Percentiles rank a stretch among this genome's conserved stretches.
phyloP scores from a whole-genome alignment of 2,113 vertebrate genomes.

The Myanophis thanlyinensis region DNA sequence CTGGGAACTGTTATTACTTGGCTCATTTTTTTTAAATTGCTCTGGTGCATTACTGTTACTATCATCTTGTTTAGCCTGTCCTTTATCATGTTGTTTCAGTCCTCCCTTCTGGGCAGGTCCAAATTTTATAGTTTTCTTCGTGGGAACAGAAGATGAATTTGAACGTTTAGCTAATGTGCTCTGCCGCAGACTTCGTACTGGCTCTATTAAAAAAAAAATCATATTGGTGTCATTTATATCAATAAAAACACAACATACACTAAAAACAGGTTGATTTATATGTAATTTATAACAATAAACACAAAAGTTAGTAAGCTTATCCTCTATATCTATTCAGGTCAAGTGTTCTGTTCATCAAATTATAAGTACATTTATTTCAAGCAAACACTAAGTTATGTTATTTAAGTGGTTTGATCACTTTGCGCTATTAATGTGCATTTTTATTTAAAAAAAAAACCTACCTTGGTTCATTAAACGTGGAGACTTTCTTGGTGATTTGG shows the following conservation, averaged over 20 bases:
- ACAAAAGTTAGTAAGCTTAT: not conserved
- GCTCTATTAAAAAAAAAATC: conserved; percentile 62
- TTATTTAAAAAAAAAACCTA: conserved; percentile 50
- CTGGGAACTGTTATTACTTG: conserved; percentile 56
- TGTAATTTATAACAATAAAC: not conserved
- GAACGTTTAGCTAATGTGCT: conserved; percentile 77
- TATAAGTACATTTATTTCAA: not conserved
- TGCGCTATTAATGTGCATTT: not conserved
- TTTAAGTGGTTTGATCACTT: not conserved
- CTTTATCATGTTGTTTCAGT: conserved; percentile 66
- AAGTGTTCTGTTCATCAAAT: not conserved
- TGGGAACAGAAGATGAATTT: conserved; percentile 57
- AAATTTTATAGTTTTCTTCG: conserved; percentile 72
- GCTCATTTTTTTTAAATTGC: conserved; percentile 63
- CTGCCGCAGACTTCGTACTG: conserved; percentile 75
- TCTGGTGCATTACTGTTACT: conserved; percentile 53
- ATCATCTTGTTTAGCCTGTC: conserved; percentile 72
- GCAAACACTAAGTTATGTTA: not conserved
- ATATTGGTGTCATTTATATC: conserved; percentile 38
- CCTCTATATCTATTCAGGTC: not conserved
- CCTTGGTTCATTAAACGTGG: conserved; percentile 82
- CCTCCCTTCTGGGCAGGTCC: conserved; percentile 64
- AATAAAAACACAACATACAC: not conserved
- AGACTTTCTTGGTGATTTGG: conserved; percentile 78
- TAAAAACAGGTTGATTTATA: not conserved